phyloP scores from a whole-genome alignment of 2,888 invertebrate genomes.

The Chymomyza fuscimana region DNA sequence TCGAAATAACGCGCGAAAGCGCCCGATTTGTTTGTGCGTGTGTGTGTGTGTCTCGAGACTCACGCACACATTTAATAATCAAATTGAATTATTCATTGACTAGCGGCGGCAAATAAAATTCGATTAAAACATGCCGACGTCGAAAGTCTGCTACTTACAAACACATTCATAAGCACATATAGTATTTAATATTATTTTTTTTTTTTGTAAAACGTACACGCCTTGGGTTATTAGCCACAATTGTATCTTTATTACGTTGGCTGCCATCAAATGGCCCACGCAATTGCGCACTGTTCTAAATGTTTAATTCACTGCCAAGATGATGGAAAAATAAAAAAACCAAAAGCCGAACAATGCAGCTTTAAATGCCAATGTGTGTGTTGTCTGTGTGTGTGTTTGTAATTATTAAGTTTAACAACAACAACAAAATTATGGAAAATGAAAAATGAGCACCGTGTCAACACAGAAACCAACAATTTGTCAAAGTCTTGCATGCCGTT shows the following conservation, averaged over 20 bases:
- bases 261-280: conserved; percentile 40
- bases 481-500: conserved; percentile 51
- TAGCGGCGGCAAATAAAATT: conserved; percentile 74
- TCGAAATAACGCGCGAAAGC: conserved; percentile 7
- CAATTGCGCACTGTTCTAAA: conserved; percentile 4
- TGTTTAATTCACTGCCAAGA: conserved; percentile 6
- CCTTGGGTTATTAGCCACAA: conserved; percentile 71
- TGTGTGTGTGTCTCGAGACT: conserved; percentile 23
- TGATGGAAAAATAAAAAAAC: not conserved
- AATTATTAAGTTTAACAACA: not conserved
- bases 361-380: not conserved
- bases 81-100: conserved; percentile 73
- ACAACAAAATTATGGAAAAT: conserved; percentile 27
- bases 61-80: conserved; percentile 63
- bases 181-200: no score
- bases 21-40: not conserved
- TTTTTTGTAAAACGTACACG: conserved; percentile 28
- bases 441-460: conserved; percentile 64
- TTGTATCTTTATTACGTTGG: conserved; percentile 67
- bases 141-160: not conserved
- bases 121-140: conserved; percentile 63
- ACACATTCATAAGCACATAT: not conserved
- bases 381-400: not conserved
- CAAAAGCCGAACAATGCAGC: not conserved
- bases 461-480: conserved; percentile 65